Base-by-base conservation (phyloP, 2,888 invertebrate genomes). In the Sarcophaga caerulescens region DNA sequence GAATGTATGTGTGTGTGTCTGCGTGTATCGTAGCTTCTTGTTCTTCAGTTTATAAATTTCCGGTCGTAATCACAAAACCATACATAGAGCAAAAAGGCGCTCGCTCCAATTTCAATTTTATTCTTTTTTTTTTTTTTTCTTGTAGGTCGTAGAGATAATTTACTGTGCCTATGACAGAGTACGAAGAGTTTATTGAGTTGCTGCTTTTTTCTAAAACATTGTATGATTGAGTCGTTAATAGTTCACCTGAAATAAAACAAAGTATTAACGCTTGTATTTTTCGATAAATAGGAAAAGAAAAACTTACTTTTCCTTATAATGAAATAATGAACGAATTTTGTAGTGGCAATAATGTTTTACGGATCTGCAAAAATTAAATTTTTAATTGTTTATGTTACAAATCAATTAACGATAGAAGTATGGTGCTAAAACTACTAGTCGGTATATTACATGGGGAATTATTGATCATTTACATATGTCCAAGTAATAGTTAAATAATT, bases 51-150 rank as follows among this genome's bases (percentile, higher is more conserved):
- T 85, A 88, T 85, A 87, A 85, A 78, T 87, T 89, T 89, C 89
- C 89, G 89, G 89, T 88, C 88, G 85, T 87, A 89, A 89, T 87
- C 89, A 85, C 52, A 81, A 60, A 70, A 77, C 85, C 68, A 75
- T 75, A 78, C 71, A 35, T 35, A 83, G 81, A 70, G 76, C 85
- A 73, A 81, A 81, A 85, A 86, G 69, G 81, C 81, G 86, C 77
- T 82, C 81, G 86, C 80, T 82, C 86, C 81, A 88, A 75, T 87
- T 87, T 87, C 74, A 77, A 60, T 81, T 76, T 80, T 81, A 63
- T 71, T 59, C 14, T 66, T 81, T 76, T 80, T 81, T 69, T 71
- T 47, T 19, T 19, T 81, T 68, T 79, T 71, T 63, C 17, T 52
- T 57, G 60, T 11, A 82, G 63, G 74, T 77, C 25, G 75, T 75